Evolutionary conservation across 2,113 vertebrate species (phyloP).

Genomic region (Propithecus coquereli): DNA sequence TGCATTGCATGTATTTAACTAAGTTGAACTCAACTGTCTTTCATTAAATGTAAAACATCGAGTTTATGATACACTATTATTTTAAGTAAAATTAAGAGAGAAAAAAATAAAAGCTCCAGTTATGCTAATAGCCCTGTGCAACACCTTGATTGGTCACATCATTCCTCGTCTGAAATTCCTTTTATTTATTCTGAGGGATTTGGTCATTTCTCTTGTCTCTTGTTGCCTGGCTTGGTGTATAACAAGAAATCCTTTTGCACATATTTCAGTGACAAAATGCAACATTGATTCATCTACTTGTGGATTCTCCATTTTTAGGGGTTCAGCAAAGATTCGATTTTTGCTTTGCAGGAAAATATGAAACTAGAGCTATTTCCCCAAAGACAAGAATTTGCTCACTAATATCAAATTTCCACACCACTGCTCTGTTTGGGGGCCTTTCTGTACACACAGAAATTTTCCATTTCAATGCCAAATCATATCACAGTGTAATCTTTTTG

Average conservation of each 20-base stretch:
- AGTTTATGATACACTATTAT: not conserved
- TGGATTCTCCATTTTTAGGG: not conserved
- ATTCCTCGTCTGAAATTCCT: not conserved
- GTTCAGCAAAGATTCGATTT: not conserved
- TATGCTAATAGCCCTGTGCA: too few relatives aligned
- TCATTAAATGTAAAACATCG: not conserved
- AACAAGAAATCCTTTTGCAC: not conserved
- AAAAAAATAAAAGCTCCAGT: not conserved
- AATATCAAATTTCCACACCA: not conserved
- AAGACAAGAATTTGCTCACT: not conserved
- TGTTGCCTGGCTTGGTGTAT: not conserved
- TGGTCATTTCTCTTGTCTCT: not conserved
- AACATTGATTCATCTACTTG: not conserved
- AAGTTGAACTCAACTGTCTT: not conserved
- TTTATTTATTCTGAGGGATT: not conserved
- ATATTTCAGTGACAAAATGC: not conserved
- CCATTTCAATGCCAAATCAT: not conserved
- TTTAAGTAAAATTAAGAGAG: constrained; percentile 3
- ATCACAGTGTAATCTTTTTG: not conserved
- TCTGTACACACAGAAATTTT: not conserved
- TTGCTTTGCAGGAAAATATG: not conserved
- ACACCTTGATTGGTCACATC: not conserved
- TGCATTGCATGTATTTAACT: not conserved
- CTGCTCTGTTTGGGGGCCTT: not conserved
- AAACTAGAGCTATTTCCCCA: not conserved